phyloP scores from a whole-genome alignment of 2,888 invertebrate genomes.

The Chaetogeoica ovagalla region DNA sequence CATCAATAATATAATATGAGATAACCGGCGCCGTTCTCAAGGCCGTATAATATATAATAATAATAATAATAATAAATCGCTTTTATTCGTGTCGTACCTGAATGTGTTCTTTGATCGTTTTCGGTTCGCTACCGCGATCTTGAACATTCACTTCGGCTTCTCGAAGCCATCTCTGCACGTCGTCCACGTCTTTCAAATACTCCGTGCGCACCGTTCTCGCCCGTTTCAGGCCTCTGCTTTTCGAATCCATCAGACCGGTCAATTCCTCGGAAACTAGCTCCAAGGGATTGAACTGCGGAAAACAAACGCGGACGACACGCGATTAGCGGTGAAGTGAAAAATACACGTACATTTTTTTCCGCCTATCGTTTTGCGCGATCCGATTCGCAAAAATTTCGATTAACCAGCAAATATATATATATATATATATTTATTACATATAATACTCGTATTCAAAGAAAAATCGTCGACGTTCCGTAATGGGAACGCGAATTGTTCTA shows the following conservation, averaged over 20 bases:
- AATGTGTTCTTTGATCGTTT: slow-evolving; percentile 74
- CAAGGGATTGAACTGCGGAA: slow-evolving; percentile 72
- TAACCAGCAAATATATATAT: too few species aligned
- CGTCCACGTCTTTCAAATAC: slow-evolving; percentile 77
- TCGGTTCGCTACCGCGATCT: slow-evolving; percentile 78
- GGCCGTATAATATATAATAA: not conserved
- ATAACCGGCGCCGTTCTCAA: not conserved
- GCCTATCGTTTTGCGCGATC: too few species aligned
- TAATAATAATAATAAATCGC: not conserved
- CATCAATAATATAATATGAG: not conserved
- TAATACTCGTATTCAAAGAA: too few species aligned
- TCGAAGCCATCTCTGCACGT: slow-evolving; percentile 80
- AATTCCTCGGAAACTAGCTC: slow-evolving; percentile 81
- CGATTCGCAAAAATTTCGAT: too few species aligned
- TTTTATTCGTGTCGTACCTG: slow-evolving; percentile 60
- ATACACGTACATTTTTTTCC: too few species aligned
- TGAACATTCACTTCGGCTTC: slow-evolving; percentile 81
- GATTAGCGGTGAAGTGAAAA: too few species aligned
- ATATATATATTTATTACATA: too few species aligned
- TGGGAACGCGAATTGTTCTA: too few species aligned
- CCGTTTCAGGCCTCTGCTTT: slow-evolving; percentile 82
- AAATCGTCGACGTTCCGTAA: too few species aligned
- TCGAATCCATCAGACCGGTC: slow-evolving; percentile 81
- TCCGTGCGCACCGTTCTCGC: slow-evolving; percentile 81
- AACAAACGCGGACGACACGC: not conserved